A percentile compares a stretch with the other conserved stretches of the same genome.
phyloP scores from a whole-genome alignment of 2,113 vertebrate genomes.

The Coturnix japonica region DNA sequence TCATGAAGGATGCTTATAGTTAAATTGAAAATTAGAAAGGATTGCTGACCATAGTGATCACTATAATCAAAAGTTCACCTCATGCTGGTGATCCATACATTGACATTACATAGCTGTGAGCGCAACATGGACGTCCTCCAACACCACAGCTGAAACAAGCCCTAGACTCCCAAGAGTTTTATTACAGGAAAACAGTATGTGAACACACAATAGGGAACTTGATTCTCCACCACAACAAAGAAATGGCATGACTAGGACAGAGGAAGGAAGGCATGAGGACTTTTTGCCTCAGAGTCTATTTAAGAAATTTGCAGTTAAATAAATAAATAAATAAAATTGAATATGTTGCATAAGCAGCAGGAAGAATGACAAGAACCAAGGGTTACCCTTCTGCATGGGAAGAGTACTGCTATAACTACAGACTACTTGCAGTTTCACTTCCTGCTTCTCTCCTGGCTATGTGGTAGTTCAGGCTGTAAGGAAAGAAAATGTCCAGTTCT shows the following conservation, averaged over 20 bases:
- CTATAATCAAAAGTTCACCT: background rate
- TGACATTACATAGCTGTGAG: background rate
- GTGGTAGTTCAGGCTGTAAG: background rate
- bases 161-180: background rate
- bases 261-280: background rate
- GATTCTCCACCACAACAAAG: background rate
- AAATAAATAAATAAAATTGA: background rate
- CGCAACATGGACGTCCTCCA: background rate
- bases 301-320: background rate
- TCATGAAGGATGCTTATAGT: background rate
- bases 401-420: background rate
- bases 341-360: background rate
- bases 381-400: background rate
- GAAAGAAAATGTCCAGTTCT: background rate
- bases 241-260: background rate
- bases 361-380: background rate
- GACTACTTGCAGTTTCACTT: background rate
- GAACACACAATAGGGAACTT: background rate
- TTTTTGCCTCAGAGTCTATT: background rate
- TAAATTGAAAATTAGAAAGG: background rate
- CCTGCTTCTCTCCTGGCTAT: background rate
- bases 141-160: background rate
- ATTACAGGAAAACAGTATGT: background rate
- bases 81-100: background rate
- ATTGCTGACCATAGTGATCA: background rate